Evolutionary conservation across 2,113 vertebrate genomes (phyloP).

Genomic region (Micromys minutus): DNA sequence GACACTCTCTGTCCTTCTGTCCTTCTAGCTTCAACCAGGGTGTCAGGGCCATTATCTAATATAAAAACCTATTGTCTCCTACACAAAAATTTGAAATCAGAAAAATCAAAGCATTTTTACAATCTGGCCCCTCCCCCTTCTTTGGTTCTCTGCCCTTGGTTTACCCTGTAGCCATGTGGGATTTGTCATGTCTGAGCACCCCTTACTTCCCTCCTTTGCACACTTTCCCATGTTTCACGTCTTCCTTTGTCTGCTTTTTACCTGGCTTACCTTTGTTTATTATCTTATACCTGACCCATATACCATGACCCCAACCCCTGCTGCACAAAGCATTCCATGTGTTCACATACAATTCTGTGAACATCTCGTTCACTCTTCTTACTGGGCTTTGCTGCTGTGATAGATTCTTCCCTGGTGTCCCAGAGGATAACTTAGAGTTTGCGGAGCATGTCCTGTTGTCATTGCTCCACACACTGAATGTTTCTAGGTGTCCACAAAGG

Average conservation of each 20-base stretch:
- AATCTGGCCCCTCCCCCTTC: not conserved
- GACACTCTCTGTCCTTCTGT: not conserved
- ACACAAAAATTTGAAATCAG: not conserved
- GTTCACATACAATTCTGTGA: not conserved
- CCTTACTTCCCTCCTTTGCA: not conserved
- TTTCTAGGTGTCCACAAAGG: not conserved
- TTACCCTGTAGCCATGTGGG: slow-evolving; percentile 12
- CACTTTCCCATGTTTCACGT: not conserved
- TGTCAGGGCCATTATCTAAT: slow-evolving; percentile 11
- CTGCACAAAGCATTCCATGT: not conserved
- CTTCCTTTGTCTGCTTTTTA: not conserved
- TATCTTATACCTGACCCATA: not conserved
- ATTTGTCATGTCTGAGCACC: not conserved
- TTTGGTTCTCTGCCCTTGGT: not conserved
- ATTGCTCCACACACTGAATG: not conserved
- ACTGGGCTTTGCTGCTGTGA: not conserved
- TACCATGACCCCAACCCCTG: no score
- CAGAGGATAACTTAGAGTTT: not conserved
- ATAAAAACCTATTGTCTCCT: slow-evolving; percentile 18
- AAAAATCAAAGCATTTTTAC: not conserved
- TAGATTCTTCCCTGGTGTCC: not conserved
- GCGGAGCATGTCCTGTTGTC: not conserved
- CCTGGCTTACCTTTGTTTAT: slow-evolving; percentile 1
- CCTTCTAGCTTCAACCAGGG: not conserved
- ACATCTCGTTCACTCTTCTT: not conserved